Conservation (phyloP, 2,797 vertebrate genomes). For the Tenualosa thibaudeaui region DNA sequence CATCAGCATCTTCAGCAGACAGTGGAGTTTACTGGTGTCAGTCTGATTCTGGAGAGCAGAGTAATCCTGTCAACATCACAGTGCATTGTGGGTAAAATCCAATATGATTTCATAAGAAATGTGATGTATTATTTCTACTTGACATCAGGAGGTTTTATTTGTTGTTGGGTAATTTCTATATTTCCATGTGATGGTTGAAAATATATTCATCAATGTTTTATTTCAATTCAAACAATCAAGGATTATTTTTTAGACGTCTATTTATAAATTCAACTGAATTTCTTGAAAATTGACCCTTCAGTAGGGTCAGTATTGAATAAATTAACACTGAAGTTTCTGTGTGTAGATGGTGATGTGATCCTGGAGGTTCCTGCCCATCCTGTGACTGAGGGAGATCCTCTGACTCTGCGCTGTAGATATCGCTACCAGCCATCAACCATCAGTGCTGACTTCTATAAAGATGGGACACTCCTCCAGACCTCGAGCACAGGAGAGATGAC, state of each 20-base stretch:
- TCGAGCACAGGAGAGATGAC: constrained; percentile 18
- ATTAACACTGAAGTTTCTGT: not conserved
- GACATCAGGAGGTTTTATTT: too few species aligned
- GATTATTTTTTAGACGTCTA: too few species aligned
- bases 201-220: too few species aligned
- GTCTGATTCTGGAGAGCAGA: constrained; percentile 50
- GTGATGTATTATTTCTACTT: too few species aligned
- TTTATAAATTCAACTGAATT: too few species aligned
- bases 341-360: too few species aligned
- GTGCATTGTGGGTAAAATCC: not conserved
- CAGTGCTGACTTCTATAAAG: not conserved
- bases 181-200: too few species aligned
- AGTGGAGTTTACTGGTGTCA: constrained; percentile 58
- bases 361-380: not conserved
- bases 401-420: constrained; percentile 24
- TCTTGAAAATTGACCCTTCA: too few species aligned
- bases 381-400: constrained; percentile 26
- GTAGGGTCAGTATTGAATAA: too few species aligned
- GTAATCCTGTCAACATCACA: constrained; percentile 52
- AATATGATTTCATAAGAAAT: too few species aligned
- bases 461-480: constrained; percentile 7
- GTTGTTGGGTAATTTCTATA: too few species aligned
- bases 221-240: too few species aligned
- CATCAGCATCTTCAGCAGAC: rapidly evolving
- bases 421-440: not conserved